Evolutionary conservation across 2,797 vertebrate species (phyloP), one percentile per base, ranked within the genome.

Genomic region (Merluccius polli): DNA sequence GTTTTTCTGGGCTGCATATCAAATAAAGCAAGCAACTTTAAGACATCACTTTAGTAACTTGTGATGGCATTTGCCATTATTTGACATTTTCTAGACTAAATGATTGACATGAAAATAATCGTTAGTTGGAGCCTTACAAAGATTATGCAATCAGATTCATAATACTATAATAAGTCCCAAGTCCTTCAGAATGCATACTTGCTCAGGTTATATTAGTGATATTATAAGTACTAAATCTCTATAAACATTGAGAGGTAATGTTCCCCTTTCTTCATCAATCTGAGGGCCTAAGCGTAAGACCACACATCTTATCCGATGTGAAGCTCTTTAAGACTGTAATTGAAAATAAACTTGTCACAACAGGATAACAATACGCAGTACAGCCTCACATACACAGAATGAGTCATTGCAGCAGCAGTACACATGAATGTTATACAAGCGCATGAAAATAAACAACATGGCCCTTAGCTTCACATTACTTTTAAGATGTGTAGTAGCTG

Each of bases 401-500:
- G 52, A 59, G 52, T 59, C 48, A 59, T 0, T 1, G 48, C 48
- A n/a, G 48, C 48, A 21, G 1, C 44, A 4, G 16, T 48, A 48
- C 18, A 15, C 52, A 59, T 8, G 9, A n/a, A 4, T 59, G 21
- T 65, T 63, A 63, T 1, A 65, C 59, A 29, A n/a, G n/a, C 52
- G 24, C 52, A 59, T 24, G 21, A 10, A 10, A n/a, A 59, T 59
- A 24, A 59, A 8, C n/a, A 72, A 36, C 21, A 48, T 18, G 41
- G 36, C 29, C 10, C 21, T 65, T 12, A 36, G 33, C 12, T 71
- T 36, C 0, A 24, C 83, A 90, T 84, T 94, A 99, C 98, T 94
- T 94, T 92, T 44, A 99, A 92, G 77, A 98, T 93, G 88, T 98
- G 97, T 78, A 99, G 96, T 85, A 99, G 88, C 38, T 97, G 95